Conservation (phyloP, 2,888 invertebrate species). For the Dolomedes plantarius region DNA sequence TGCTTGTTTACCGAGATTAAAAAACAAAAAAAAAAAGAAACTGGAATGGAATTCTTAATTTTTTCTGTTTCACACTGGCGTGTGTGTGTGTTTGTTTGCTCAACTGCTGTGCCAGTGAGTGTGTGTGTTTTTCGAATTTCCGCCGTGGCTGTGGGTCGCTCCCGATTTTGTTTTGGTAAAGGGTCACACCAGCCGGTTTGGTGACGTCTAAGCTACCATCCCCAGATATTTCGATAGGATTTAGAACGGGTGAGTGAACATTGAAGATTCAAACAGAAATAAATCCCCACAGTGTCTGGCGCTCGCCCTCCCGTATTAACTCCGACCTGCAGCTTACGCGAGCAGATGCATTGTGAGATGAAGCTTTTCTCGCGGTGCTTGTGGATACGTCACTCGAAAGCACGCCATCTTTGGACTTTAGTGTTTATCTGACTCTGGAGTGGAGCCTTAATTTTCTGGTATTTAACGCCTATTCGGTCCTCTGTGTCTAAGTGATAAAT, state of each 20-base stretch:
- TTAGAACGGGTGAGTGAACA: conserved; percentile 22
- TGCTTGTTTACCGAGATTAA: neutral
- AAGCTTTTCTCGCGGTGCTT: neutral
- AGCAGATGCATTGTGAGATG: neutral
- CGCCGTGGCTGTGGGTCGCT: neutral
- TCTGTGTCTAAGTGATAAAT: no score
- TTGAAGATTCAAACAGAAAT: neutral
- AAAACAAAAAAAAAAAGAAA: no score
- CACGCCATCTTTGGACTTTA: no score
- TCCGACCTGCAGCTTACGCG: neutral
- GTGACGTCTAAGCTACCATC: neutral
- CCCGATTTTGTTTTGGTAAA: neutral
- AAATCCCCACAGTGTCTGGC: neutral
- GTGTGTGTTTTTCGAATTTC: neutral
- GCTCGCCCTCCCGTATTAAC: neutral
- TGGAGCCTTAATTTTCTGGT: no score
- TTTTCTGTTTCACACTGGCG: neutral
- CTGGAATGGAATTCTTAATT: neutral
- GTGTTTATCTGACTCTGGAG: no score
- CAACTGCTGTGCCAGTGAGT: neutral
- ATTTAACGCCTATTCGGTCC: no score
- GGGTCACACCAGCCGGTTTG: neutral
- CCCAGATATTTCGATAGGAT: neutral
- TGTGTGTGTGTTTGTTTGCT: neutral
- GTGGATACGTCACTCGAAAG: neutral